Evolutionary conservation across 1,140 invertebrate genomes (phyloP), one percentile per base, ranked within the genome.

Genomic region (Cataglyphis hispanica): DNA sequence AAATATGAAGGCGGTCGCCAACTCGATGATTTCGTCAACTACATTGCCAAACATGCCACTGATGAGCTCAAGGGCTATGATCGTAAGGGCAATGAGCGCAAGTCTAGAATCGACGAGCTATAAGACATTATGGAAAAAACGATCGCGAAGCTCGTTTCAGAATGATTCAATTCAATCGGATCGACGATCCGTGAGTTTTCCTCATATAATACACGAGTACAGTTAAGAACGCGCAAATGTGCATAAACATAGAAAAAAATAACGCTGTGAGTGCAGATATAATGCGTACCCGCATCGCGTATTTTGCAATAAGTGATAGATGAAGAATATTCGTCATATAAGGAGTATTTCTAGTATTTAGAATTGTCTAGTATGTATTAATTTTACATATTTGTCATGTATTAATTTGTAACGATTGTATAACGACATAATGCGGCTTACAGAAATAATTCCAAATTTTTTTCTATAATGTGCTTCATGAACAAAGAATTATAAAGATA

Each of bases 1-100:
- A 97, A 97, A 95, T 99, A 99, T 94, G 98, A 99, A 96, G 98
- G 98, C 93, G 99, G 98, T 10, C 97, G 99, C 84, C 98, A 99
- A 90, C 94, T 99, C 0, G 97, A 99, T 75, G 99, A 99, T 92
- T 99, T 99, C 94, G 93, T 99, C 64, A 99, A 99, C 93, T 99
- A 99, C 95, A 97, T 99, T 91, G 97, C 99, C 43, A 98, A 99
- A 93, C 97, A 99, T 88, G 96, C 99, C 0, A 98, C 98, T 40
- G 96, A 97, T 76, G 98, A 98, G 92, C 96, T 99, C 84, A 98
- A 98, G 88, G 97, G 97, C 72, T 99, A 96, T 93, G 98, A 98
- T 94, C 97, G 98, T 84, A 97, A 97, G 91, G 99, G 99, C 86
- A 98, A 98, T 86, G 95, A 96, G 58, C 63, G 85, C 34, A 99